These are phyloP conservation scores for Ichneumoninae sp. DNA, from an alignment of 2,888 invertebrate species.

Conservation along the genomic window DNA sequence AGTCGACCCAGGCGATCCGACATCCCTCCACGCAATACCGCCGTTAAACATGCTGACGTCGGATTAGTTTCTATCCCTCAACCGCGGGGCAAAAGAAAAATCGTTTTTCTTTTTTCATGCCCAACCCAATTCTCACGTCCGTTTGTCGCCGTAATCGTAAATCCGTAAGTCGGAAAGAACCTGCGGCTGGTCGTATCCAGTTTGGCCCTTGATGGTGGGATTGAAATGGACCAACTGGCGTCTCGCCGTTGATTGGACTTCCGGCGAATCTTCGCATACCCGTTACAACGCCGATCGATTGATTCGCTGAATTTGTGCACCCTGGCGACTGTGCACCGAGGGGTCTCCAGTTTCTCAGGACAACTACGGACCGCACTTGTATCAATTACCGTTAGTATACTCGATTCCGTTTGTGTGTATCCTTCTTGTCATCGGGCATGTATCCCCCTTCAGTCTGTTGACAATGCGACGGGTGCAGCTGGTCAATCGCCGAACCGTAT, in stretches of 20 bases:
- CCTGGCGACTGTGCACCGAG: background rate
- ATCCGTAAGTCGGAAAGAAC: constrained; percentile 44
- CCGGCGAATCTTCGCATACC: constrained; percentile 33
- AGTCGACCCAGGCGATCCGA: background rate
- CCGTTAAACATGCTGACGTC: constrained; percentile 66
- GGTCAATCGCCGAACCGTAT: constrained; percentile 24
- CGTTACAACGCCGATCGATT: background rate
- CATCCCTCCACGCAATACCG: constrained; percentile 34
- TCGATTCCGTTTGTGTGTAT: background rate
- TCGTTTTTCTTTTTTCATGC: constrained; percentile 26
- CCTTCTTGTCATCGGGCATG: background rate
- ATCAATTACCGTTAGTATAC: background rate
- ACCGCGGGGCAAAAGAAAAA: constrained; percentile 54
- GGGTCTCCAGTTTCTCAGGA: constrained; percentile 2
- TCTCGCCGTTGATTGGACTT: constrained; percentile 46
- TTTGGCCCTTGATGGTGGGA: constrained; percentile 9
- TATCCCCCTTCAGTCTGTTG: background rate
- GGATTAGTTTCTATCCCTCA: constrained; percentile 66
- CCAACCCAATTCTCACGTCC: constrained; percentile 5
- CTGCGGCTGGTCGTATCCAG: constrained; percentile 53
- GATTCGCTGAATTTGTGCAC: background rate
- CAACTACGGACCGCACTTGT: background rate
- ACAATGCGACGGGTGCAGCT: constrained; percentile 12
- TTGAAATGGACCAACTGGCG: background rate
- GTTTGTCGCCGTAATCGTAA: constrained; percentile 58